phyloP scores from a whole-genome alignment of 2,888 invertebrate genomes.

The Phyto melanocephala region DNA sequence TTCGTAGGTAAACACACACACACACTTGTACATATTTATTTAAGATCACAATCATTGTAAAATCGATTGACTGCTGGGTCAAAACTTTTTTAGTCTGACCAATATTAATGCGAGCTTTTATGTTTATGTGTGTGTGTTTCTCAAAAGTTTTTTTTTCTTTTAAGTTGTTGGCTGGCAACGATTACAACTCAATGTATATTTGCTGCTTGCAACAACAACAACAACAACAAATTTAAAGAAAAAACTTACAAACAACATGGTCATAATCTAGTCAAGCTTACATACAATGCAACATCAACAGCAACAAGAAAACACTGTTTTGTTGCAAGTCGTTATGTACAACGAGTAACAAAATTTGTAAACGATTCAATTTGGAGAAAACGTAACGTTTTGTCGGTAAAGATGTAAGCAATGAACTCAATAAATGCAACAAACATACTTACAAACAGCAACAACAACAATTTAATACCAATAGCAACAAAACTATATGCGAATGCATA shows the following conservation, averaged over 20 bases:
- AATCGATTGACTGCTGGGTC: constrained; percentile 63
- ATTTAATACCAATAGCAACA: constrained; percentile 37
- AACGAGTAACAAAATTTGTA: constrained; percentile 76
- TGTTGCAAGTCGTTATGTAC: constrained; percentile 72
- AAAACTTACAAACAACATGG: constrained; percentile 57
- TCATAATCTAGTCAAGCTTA: constrained; percentile 58
- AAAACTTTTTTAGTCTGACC: constrained; percentile 30
- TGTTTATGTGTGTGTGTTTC: not conserved
- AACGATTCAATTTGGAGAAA: constrained; percentile 75
- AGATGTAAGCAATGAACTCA: constrained; percentile 51
- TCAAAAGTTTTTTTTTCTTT: constrained; percentile 9
- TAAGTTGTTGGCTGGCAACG: constrained; percentile 17
- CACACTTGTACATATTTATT: not conserved
- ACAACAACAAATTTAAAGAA: not conserved
- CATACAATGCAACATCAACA: constrained; percentile 33
- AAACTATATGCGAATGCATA: not conserved
- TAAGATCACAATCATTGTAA: constrained; percentile 56
- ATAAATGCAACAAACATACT: constrained; percentile 32
- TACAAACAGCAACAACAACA: constrained; percentile 3
- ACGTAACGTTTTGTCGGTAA: constrained; percentile 63
- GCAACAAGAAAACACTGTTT: constrained; percentile 52
- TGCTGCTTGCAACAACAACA: constrained; percentile 32
- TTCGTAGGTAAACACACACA: not conserved
- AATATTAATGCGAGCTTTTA: not conserved
- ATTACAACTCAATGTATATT: constrained; percentile 41